These are phyloP conservation scores for Oxyura jamaicensis DNA, from an alignment of 2,113 vertebrate species.

Conservation along the genomic window DNA sequence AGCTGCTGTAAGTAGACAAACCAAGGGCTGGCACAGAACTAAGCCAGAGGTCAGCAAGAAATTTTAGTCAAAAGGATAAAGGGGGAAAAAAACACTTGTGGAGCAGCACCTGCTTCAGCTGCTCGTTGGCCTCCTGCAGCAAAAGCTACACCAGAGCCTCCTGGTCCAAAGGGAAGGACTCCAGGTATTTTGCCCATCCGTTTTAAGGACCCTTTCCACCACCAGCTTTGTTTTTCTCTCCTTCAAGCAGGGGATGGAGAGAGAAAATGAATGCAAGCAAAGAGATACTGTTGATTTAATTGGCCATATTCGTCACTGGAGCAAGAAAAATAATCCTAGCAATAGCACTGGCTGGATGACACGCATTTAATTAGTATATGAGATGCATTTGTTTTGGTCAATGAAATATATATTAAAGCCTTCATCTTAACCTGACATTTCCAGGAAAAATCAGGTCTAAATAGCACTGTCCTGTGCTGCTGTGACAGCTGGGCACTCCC, in stretches of 20 bases:
- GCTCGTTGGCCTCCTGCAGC: not conserved
- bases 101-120: not conserved
- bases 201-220: not conserved
- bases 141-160: not conserved
- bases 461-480: not conserved
- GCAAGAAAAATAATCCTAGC: slow-evolving; percentile 22
- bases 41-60: not conserved
- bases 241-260: not conserved
- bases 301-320: not conserved
- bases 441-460: not conserved
- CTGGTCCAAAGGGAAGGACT: not conserved
- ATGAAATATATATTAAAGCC: not conserved
- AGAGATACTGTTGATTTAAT: slow-evolving; percentile 28
- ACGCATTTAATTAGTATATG: slow-evolving; percentile 13
- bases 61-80: not conserved
- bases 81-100: not conserved
- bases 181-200: not conserved
- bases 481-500: not conserved
- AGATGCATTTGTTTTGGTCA: slow-evolving; percentile 24
- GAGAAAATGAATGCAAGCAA: not conserved
- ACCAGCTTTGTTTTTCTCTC: not conserved
- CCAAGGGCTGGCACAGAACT: not conserved
- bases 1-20: rapidly evolving
- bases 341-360: not conserved
- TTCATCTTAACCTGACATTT: slow-evolving; percentile 31